Evolutionary conservation across 1,140 invertebrate genomes (phyloP), one percentile per base, ranked within the genome.

Genomic region (Ruditapes philippinarum): DNA sequence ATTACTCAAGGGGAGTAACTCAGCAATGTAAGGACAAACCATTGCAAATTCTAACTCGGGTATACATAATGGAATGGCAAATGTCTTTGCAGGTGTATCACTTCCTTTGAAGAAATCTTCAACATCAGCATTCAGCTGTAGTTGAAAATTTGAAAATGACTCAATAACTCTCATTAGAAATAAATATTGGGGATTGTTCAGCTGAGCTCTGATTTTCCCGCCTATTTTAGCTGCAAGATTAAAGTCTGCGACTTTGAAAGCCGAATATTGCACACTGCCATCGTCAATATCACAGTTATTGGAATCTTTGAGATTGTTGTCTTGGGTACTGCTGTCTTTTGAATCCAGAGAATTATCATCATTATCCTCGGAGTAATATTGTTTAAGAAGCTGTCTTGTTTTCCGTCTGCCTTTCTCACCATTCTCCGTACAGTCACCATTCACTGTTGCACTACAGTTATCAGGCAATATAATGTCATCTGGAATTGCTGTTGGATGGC

Each of bases 131-230:
- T 97, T 97, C 40, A 99, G 95, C 95, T 95, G 92, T 36, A 87
- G 89, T 62, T 94, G 93, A 78, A 95, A 95, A 94, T 98, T 97
- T 1, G 97, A 96, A 9, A 98, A 92, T n/a, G 97, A 97, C 96
- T 99, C 98, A 33, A 97, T 96, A 68, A 99, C 96, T 68, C 98
- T 96, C 93, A 99, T 95, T 36, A 99, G 95, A 95, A 99, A 99
- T 73, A 99, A 96, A 95, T 98, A 98, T 96, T 99, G 98, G 95
- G 98, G 98, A 95, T 99, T 98, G 96, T 98, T 99, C 49, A 96
- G 86, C 84, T 95, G 95, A 49, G 92, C 90, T 40, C 92, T 89
- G 19, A 96, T 88, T 91, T 94, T 94, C 54, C 88, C 91, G 12
- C 89, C 91, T 60, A 95, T 85, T 80, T 94, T 91, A 19, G 92